Percentiles rank a stretch among this genome's conserved stretches.
These are phyloP conservation scores for Ypsolopha scabrella DNA, from an alignment of 2,888 invertebrate species.

Conservation along the genomic window DNA sequence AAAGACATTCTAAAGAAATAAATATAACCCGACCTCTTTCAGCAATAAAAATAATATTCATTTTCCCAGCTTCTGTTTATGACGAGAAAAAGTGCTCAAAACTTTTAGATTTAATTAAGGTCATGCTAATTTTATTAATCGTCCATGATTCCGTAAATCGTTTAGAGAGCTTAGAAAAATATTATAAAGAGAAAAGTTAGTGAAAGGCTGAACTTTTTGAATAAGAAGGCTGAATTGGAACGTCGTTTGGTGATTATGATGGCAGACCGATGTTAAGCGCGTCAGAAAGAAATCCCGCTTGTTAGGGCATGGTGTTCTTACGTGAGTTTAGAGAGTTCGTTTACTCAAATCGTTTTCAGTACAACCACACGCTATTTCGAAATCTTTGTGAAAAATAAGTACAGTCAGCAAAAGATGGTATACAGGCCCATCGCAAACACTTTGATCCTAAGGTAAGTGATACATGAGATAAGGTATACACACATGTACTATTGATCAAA, in stretches of 20 bases:
- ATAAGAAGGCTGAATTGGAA: neutral
- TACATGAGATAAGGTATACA: too few species aligned
- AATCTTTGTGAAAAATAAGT: too few species aligned
- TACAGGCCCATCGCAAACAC: too few species aligned
- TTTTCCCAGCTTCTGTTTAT: neutral
- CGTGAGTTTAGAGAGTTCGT: too few species aligned
- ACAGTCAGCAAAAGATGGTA: too few species aligned
- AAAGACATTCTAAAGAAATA: too few species aligned
- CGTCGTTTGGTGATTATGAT: neutral
- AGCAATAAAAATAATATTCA: neutral
- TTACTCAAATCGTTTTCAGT: too few species aligned
- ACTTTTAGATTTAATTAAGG: neutral
- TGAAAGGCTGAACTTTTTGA: neutral
- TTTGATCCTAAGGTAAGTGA: too few species aligned
- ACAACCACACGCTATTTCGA: too few species aligned
- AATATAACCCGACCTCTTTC: neutral
- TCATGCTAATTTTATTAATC: constrained; percentile 2
- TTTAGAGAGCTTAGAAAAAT: neutral
- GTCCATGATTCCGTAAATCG: constrained; percentile 2
- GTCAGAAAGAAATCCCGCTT: too few species aligned
- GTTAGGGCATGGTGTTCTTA: too few species aligned
- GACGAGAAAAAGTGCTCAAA: neutral
- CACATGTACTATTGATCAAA: too few species aligned
- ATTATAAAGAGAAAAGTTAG: constrained; percentile 1
- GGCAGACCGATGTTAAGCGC: neutral